Conservation (phyloP, 1,140 invertebrate species). For the Platyura marginata region DNA sequence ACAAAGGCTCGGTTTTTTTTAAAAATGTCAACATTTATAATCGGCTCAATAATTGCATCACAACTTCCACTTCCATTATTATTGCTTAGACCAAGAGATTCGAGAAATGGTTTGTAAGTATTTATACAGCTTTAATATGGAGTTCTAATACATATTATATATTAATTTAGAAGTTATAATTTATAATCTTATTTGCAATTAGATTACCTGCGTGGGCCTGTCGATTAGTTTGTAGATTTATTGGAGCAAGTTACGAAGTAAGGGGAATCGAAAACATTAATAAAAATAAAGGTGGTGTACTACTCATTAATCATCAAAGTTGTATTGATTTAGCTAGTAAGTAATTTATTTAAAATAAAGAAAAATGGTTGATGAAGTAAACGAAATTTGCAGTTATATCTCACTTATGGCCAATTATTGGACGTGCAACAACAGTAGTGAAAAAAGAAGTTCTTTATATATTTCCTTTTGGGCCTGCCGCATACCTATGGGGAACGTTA, state of each 20-base stretch:
- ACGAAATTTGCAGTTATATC: conserved; percentile 39
- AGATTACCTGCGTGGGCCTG: conserved; percentile 49
- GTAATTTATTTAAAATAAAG: conserved; percentile 4
- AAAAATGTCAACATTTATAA: no score
- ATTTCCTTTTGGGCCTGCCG: conserved; percentile 64
- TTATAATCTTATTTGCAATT: conserved; percentile 1
- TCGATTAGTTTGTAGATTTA: conserved; percentile 34
- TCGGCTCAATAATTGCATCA: no score
- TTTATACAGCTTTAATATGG: neutral
- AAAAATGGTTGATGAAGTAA: neutral
- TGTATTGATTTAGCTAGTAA: conserved; percentile 50
- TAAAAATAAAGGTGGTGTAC: conserved; percentile 49
- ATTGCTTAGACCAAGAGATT: no score
- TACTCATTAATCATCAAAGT: conserved; percentile 72
- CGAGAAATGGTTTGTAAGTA: neutral
- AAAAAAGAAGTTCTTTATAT: conserved; percentile 69
- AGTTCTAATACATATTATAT: neutral
- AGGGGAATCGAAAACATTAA: conserved; percentile 59
- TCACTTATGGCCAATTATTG: conserved; percentile 61
- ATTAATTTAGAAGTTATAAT: neutral
- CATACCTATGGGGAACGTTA: conserved; percentile 74
- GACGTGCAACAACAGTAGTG: conserved; percentile 51
- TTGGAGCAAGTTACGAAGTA: conserved; percentile 58
- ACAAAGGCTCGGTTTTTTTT: no score
- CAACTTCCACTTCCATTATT: no score